Evolutionary conservation across 2,797 vertebrate species (phyloP).

Genomic region (Molothrus ater): DNA sequence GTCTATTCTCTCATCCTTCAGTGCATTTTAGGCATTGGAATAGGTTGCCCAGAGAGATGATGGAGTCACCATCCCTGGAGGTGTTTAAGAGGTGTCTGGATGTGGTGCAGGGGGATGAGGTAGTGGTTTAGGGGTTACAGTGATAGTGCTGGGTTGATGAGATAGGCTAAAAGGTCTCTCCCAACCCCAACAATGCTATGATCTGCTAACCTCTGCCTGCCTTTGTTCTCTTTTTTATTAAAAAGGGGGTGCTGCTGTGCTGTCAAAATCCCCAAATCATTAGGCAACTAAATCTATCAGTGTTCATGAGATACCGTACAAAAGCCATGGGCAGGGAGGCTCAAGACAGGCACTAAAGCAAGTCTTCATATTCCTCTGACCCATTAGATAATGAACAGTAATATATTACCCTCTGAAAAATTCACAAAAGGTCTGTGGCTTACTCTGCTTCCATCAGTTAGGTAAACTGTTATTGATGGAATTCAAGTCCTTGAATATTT

Average conservation of each 20-base stretch:
- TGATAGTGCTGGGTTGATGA: background rate
- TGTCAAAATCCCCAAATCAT: background rate
- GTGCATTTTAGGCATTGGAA: background rate
- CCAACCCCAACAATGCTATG: background rate
- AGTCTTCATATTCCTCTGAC: background rate
- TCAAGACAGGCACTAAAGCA: background rate
- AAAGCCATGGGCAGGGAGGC: background rate
- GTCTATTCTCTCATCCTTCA: background rate
- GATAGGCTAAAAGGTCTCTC: background rate
- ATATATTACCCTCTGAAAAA: background rate
- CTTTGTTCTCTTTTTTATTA: background rate
- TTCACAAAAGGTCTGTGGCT: background rate
- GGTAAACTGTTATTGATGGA: background rate
- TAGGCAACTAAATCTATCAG: fast-evolving
- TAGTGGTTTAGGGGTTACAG: background rate
- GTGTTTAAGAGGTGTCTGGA: background rate
- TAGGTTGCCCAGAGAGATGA: background rate
- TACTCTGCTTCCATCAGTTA: background rate
- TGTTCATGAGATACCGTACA: background rate
- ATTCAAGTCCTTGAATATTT: background rate
- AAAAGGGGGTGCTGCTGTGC: background rate
- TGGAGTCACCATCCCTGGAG: background rate
- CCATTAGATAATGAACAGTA: background rate
- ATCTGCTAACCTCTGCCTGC: no score
- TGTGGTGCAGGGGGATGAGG: background rate